Evolutionary conservation across 2,888 invertebrate genomes (phyloP).

Genomic region (Eilema depressum): DNA sequence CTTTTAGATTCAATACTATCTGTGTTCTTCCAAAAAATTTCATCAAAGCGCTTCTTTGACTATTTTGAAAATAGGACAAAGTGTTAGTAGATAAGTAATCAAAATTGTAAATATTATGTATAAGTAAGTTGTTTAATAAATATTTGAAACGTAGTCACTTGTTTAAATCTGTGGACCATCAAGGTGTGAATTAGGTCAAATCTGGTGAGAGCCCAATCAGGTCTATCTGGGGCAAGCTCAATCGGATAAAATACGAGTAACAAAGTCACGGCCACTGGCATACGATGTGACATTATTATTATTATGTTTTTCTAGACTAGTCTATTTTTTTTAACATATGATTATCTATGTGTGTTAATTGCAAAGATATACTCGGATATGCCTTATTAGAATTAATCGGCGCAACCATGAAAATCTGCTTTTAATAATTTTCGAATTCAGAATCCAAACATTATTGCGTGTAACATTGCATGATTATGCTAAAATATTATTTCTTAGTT

Average conservation of each 20-base stretch:
- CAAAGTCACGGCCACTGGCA: conserved; percentile 33
- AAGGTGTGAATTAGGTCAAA: conserved; percentile 44
- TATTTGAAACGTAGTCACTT: conserved; percentile 25
- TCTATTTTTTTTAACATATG: conserved; percentile 27
- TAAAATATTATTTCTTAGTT: neutral
- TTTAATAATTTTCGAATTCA: neutral
- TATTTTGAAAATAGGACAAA: conserved; percentile 18
- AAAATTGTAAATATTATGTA: conserved; percentile 47
- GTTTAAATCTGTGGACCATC: conserved; percentile 32
- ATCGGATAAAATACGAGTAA: conserved; percentile 21
- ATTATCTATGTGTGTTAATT: conserved; percentile 25
- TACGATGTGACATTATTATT: conserved; percentile 32
- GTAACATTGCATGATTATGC: neutral
- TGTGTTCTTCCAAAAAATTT: conserved; percentile 45
- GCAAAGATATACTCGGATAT: conserved; percentile 23
- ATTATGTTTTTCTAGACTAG: no score
- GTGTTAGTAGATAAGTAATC: conserved; percentile 13
- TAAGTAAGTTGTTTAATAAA: conserved; percentile 45
- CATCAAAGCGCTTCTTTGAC: conserved; percentile 45
- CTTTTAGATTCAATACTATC: conserved; percentile 36
- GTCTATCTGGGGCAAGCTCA: conserved; percentile 43
- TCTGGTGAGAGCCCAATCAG: conserved; percentile 31
- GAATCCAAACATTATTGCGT: neutral
- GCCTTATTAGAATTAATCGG: conserved; percentile 24
- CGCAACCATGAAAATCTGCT: neutral